These are phyloP conservation scores for Akabosia matsudoensis DNA, from an alignment of 1,140 invertebrate species.

Conservation along the genomic window DNA sequence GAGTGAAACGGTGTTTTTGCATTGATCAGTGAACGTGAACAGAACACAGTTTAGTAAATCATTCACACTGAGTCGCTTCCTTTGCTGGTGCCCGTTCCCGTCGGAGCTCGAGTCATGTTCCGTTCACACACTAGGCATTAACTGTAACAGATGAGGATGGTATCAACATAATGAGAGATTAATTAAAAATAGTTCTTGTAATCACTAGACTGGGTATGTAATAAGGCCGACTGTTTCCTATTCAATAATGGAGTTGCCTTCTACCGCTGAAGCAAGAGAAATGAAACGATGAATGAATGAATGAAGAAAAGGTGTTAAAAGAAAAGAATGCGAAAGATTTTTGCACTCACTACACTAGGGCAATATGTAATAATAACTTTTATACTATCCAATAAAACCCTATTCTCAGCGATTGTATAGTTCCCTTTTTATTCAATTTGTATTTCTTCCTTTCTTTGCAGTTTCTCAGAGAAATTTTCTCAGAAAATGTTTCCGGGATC, in stretches of 20 bases:
- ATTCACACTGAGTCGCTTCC: too few species aligned
- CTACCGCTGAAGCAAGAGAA: not conserved
- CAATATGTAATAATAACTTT: too few species aligned
- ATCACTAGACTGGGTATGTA: not conserved
- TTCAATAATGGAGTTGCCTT: too few species aligned
- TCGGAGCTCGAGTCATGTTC: not conserved
- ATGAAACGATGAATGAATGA: not conserved
- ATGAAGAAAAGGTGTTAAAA: conserved; percentile 1
- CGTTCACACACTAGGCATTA: not conserved
- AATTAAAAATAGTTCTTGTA: conserved; percentile 7
- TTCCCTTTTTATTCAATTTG: not conserved
- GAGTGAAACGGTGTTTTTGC: too few species aligned
- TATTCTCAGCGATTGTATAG: too few species aligned
- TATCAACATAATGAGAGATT: not conserved
- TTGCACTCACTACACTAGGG: too few species aligned
- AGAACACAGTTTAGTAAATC: too few species aligned
- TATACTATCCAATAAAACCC: too few species aligned
- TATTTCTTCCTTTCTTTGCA: not conserved
- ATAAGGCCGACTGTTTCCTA: not conserved
- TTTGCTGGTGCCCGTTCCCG: not conserved
- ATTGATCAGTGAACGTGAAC: not conserved
- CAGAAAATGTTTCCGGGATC: not conserved
- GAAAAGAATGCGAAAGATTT: not conserved
- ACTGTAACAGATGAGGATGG: not conserved
- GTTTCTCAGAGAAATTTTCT: not conserved